Base-by-base conservation (phyloP, 2,797 vertebrate genomes). In the Onychomys torridus region DNA sequence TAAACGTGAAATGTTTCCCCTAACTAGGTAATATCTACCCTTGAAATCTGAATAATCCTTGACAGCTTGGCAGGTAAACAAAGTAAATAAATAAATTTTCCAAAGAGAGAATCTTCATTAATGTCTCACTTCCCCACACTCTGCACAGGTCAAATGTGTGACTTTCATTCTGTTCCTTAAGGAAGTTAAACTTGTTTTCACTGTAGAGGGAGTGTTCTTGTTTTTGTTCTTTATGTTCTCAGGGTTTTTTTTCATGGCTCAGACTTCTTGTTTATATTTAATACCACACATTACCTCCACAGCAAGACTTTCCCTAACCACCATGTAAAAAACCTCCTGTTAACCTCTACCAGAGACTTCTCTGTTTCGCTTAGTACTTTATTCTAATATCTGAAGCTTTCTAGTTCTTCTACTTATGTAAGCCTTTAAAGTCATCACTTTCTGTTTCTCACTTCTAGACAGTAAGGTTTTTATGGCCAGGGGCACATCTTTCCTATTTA, bases 21-120 rank as follows among this genome's bases (percentile, higher is more conserved):
- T 92, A 79, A 25, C 59, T 75, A n/a, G 12, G 94, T 76, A 49
- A 8, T 14, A 76, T 37, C 34, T 84, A 14, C 13, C 52, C 63
- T 93, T 89, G 43, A 90, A 75, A 27, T 89, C 17, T 75, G 90
- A 94, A 25, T 78, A 49, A 78, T 78, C 23, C 21, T 82, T 75
- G 83, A 92, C 23, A 89, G 6, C 86, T 67, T 19, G 32, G 85
- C 3, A 73, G 3, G 3, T 23, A 43, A 61, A 46, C 29, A 61
- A 57, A 57, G 14, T 61, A 14, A 63, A 34, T 63, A 90, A 91
- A 37, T 77, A 49, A 13, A 5, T 63, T 6, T 81, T 89, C 32
- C 19, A 61, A 21, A 46, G 9, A 43, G 37, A 57, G 4, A 61
- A 6, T 76, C 71, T 34, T 61, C 19, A 5, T 25, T 76, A 55